phyloP scores from a whole-genome alignment of 2,797 vertebrate genomes.

The Chaetophractus vellerosus region DNA sequence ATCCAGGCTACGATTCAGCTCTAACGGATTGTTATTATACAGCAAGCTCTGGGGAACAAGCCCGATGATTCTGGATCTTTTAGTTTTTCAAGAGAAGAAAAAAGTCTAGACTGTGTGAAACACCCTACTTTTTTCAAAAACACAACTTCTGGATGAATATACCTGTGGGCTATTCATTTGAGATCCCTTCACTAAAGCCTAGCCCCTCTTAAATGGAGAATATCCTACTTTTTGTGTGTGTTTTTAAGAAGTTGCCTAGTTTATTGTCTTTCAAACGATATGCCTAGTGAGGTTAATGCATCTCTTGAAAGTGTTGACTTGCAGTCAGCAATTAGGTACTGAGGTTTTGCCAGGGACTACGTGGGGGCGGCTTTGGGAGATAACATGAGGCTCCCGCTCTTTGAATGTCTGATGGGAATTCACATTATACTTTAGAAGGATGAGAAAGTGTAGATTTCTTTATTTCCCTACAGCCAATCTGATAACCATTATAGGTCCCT shows the following conservation, averaged over 20 bases:
- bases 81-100: neutral
- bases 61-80: neutral
- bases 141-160: neutral
- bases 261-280: neutral
- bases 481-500: neutral
- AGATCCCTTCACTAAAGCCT: neutral
- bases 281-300: neutral
- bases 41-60: neutral
- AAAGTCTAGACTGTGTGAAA: constrained; percentile 4
- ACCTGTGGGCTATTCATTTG: neutral
- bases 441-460: neutral
- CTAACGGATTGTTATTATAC: rapidly evolving
- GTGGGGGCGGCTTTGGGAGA: neutral
- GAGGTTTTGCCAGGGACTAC: neutral
- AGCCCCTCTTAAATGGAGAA: neutral
- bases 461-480: neutral
- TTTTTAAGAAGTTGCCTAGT: neutral
- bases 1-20: neutral
- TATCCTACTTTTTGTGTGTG: neutral
- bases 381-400: neutral
- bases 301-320: neutral
- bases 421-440: neutral
- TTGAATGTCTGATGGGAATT: neutral
- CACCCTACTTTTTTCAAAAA: neutral
- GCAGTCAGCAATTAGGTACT: rapidly evolving